A percentile compares a stretch with the other conserved stretches of the same genome.
Conservation (phyloP, 2,113 vertebrate genomes). For the Gobio gobio region DNA sequence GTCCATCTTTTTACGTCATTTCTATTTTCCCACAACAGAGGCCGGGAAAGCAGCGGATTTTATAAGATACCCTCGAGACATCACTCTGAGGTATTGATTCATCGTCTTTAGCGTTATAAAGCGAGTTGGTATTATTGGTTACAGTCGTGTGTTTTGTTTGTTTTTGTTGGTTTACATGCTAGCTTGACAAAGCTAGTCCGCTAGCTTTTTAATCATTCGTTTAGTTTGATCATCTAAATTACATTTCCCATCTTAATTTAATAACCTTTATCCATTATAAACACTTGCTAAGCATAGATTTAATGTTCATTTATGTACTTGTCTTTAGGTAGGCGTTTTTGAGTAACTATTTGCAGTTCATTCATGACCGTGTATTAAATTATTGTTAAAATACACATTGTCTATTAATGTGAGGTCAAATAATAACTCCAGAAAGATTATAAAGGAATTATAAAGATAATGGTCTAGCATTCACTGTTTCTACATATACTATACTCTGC, state of each 20-base stretch:
- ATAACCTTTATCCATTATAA: background rate
- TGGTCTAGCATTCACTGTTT: too few relatives aligned
- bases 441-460: too few relatives aligned
- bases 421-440: too few relatives aligned
- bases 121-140: background rate
- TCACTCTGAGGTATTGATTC: constrained; percentile 1
- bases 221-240: background rate
- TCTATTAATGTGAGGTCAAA: too few relatives aligned
- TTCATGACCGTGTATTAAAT: too few relatives aligned
- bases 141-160: background rate
- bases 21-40: constrained; percentile 17
- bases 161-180: background rate
- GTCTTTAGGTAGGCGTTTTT: too few relatives aligned
- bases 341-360: too few relatives aligned
- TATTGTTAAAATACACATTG: too few relatives aligned
- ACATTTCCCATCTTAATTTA: background rate
- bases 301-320: too few relatives aligned
- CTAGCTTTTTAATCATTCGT: constrained; percentile 3
- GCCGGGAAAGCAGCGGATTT: background rate
- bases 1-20: constrained; percentile 18
- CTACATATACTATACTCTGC: too few relatives aligned
- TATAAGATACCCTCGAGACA: background rate
- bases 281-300: too few relatives aligned
- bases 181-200: background rate
- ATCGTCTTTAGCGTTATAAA: background rate